Evolutionary conservation across 2,797 vertebrate species (phyloP).

Genomic region (Micrastur ruficollis): DNA sequence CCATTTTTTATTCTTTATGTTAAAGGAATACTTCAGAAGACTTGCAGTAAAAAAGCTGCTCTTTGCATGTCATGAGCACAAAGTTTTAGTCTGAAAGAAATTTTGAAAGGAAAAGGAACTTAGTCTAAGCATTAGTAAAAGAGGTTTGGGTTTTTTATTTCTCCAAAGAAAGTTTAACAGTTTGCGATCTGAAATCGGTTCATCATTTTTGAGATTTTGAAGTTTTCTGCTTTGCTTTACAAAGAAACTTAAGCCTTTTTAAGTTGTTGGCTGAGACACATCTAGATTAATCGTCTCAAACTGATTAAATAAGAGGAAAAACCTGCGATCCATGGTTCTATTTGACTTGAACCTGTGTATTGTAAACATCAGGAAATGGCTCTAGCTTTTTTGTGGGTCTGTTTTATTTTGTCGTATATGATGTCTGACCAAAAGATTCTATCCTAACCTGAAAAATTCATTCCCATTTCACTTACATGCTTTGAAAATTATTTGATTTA

Average conservation of each 20-base stretch:
- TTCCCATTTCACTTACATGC: neutral
- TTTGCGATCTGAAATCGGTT: neutral
- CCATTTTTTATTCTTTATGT: neutral
- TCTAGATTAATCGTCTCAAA: neutral
- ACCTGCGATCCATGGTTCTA: neutral
- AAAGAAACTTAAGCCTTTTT: neutral
- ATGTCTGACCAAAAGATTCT: neutral
- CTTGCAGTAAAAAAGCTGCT: neutral
- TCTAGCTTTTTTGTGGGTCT: neutral
- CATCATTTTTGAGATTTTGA: neutral
- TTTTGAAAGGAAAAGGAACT: neutral
- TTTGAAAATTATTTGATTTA: neutral
- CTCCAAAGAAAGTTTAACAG: neutral
- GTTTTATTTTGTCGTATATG: neutral
- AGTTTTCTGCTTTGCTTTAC: neutral
- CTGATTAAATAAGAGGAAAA: neutral
- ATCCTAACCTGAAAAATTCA: neutral
- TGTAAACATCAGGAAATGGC: neutral
- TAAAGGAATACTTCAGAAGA: neutral
- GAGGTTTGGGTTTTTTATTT: neutral
- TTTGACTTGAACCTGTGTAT: neutral
- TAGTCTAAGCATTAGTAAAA: neutral
- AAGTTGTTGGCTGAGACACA: neutral
- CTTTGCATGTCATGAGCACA: neutral
- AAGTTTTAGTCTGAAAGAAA: neutral